Evolutionary conservation across 2,113 vertebrate genomes (phyloP).

Genomic region (Seriola quinqueradiata): DNA sequence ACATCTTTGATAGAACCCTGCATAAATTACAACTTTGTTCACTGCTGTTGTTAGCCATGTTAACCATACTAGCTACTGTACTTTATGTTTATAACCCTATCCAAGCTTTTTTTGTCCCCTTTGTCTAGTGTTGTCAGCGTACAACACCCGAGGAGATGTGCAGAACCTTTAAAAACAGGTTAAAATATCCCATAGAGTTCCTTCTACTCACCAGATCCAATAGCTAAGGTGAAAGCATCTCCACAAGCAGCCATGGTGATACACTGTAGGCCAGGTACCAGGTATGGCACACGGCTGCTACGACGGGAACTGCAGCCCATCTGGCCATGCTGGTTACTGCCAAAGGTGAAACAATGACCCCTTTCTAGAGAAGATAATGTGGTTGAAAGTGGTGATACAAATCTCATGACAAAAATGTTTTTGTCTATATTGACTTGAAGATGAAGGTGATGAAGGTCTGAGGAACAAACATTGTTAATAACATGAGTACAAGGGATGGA

Average conservation of each 20-base stretch:
- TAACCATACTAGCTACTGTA: no score
- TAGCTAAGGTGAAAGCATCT: constrained; percentile 95
- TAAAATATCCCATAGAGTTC: neutral
- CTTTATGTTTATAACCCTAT: neutral
- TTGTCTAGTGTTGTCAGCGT: no score
- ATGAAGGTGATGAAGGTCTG: neutral
- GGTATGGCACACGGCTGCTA: constrained; percentile 89
- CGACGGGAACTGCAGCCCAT: constrained; percentile 89
- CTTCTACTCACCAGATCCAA: constrained; percentile 89
- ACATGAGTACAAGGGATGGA: neutral
- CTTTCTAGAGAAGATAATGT: constrained; percentile 80
- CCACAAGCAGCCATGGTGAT: constrained; percentile 93
- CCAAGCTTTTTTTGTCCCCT: neutral
- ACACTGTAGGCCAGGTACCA: constrained; percentile 87
- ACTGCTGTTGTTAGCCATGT: neutral
- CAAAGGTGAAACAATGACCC: constrained; percentile 94
- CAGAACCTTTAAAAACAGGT: neutral
- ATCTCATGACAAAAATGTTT: neutral
- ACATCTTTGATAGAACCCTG: neutral
- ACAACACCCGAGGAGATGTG: neutral
- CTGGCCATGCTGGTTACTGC: constrained; percentile 98
- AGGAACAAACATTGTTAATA: no score
- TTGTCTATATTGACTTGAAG: neutral
- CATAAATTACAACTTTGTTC: neutral
- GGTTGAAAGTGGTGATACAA: neutral